Evolutionary conservation across 2,888 invertebrate genomes (phyloP), one percentile per base, ranked within the genome.

Genomic region (Formica aserva): DNA sequence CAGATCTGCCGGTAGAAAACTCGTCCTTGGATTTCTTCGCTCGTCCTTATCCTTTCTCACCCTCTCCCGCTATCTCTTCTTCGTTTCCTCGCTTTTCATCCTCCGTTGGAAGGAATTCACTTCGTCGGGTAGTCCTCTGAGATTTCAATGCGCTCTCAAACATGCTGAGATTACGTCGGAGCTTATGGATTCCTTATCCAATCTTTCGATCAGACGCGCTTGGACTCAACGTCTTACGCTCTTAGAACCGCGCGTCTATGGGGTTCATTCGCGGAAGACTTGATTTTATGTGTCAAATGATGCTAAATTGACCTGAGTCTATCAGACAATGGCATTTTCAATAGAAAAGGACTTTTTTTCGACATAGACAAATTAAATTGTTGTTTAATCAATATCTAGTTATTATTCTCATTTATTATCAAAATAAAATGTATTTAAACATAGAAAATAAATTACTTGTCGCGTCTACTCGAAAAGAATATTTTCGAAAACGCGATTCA

Each of bases 161-260:
- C 88, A 83, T 85, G 83, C 74, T 83, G 86, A 87, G 88, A 91
- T 91, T 90, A 91, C 91, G 90, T 82, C 77, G 86, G 83, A 88
- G 91, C 91, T 91, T 91, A 91, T 90, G 90, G 91, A 91, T 91
- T 90, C 89, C 88, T 91, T 91, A 91, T 90, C 89, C 91, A 90
- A 90, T 89, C 91, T 88, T 84, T 84, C 86, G 74, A 85, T 87
- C 84, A 84, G 48, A 82, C 82, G 74, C 88, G 74, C 82, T 86
- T 74, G 84, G 78, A 63, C 84, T 57, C 48, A 66, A 52, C 75
- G 38, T 72, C 72, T 81, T 62, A 63, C 29, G 65, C 62, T 63
- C 11, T 63, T 63, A 69, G 55, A 69, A 63, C 45, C 38, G 63
- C 38, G 48, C 38, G 67, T 81, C 72, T 66, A 29, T 29, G 38